Evolutionary conservation across 2,888 invertebrate species (phyloP).

Genomic region (Crossocerus cetratus): DNA sequence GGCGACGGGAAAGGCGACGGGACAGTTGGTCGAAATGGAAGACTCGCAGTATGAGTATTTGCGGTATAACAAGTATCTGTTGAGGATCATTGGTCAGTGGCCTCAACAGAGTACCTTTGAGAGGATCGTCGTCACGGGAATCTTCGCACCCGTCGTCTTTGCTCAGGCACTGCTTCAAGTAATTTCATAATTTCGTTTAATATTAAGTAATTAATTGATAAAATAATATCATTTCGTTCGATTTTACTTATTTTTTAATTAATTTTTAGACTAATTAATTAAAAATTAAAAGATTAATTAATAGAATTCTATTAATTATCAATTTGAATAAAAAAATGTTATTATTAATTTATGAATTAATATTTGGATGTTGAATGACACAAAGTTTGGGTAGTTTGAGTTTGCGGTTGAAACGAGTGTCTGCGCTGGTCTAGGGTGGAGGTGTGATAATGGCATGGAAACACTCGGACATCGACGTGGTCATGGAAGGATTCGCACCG

Average conservation of each 20-base stretch:
- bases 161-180: slow-evolving; percentile 59
- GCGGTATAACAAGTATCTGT: slow-evolving; percentile 33
- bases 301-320: no score
- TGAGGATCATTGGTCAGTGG: slow-evolving; percentile 59
- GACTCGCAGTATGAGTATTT: slow-evolving; percentile 35
- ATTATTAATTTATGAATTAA: no score
- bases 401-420: no score
- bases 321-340: no score
- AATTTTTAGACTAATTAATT: no score
- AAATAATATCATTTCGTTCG: no score
- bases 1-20: slow-evolving; percentile 5
- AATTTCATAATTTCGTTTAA: slow-evolving; percentile 1
- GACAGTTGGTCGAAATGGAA: slow-evolving; percentile 32
- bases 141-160: slow-evolving; percentile 47
- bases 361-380: neutral
- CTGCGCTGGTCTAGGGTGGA: slow-evolving; percentile 33
- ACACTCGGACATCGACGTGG: slow-evolving; percentile 29
- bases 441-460: slow-evolving; percentile 36
- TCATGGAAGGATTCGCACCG: slow-evolving; percentile 43
- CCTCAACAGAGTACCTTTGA: slow-evolving; percentile 54
- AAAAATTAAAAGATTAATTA: no score
- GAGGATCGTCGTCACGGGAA: slow-evolving; percentile 38
- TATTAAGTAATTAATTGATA: no score
- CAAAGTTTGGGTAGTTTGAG: no score
- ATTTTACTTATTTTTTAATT: no score